Conservation (phyloP, 1,140 invertebrate species). For the Argopecten irradians region DNA sequence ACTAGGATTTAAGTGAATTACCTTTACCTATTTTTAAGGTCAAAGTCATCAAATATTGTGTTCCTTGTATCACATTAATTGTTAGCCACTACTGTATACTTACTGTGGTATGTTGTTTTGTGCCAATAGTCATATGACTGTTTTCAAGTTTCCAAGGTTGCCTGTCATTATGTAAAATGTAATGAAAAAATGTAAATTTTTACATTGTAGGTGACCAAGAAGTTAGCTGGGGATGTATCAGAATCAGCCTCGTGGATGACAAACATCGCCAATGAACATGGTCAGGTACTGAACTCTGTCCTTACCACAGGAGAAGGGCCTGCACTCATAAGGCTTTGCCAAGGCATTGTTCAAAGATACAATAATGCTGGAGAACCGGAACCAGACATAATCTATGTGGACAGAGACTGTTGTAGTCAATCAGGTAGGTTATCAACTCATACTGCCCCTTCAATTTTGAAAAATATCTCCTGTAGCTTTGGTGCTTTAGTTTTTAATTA, state of each 20-base stretch:
- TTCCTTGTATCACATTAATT: too few relatives aligned
- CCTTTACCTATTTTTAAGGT: too few relatives aligned
- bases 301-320: constrained; percentile 12
- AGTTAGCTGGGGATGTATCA: neutral
- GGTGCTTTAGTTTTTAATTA: too few relatives aligned
- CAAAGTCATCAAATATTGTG: too few relatives aligned
- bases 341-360: neutral
- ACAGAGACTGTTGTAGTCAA: neutral
- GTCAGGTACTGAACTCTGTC: neutral
- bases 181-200: too few relatives aligned
- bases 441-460: neutral
- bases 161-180: too few relatives aligned
- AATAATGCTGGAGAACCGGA: neutral
- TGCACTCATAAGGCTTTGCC: neutral
- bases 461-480: too few relatives aligned
- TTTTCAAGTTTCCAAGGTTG: too few relatives aligned
- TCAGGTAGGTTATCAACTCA: neutral
- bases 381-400: neutral
- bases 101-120: too few relatives aligned
- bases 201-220: constrained; percentile 9
- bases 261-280: constrained; percentile 24
- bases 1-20: too few relatives aligned
- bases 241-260: constrained; percentile 19
- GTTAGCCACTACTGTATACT: too few relatives aligned
- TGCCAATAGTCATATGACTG: too few relatives aligned